Evolutionary conservation across 2,888 invertebrate species (phyloP).

Genomic region (Amiota minor): DNA sequence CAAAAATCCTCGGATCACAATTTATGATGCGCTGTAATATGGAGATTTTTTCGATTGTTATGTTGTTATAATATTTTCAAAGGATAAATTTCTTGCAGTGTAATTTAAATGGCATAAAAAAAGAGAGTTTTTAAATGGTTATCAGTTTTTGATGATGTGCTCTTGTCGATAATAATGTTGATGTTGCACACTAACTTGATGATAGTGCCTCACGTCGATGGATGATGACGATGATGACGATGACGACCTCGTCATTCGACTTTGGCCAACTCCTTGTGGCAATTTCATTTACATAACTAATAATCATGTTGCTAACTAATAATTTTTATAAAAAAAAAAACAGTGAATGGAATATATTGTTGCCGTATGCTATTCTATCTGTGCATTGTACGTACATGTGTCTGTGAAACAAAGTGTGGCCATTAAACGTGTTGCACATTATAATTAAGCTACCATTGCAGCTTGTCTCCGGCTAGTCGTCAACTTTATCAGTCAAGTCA

Average conservation of each 20-base stretch:
- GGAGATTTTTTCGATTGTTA: too few species aligned
- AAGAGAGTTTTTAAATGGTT: slow-evolving; percentile 25
- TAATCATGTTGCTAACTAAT: slow-evolving; percentile 21
- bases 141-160: slow-evolving; percentile 29
- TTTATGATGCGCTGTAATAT: too few species aligned
- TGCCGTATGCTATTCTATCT: too few species aligned
- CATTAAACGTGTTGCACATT: slow-evolving; percentile 13
- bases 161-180: neutral
- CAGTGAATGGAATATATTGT: too few species aligned
- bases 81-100: neutral
- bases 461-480: neutral
- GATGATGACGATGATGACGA: neutral
- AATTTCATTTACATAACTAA: slow-evolving; percentile 38
- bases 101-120: slow-evolving; percentile 1
- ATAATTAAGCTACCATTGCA: slow-evolving; percentile 19
- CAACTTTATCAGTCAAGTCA: too few species aligned
- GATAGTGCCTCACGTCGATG: slow-evolving; percentile 7
- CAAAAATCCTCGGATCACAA: too few species aligned
- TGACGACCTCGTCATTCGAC: slow-evolving; percentile 7
- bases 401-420: slow-evolving; percentile 14
- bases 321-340: neutral
- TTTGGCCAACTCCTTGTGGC: slow-evolving; percentile 5
- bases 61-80: too few species aligned
- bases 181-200: slow-evolving; percentile 1
- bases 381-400: neutral